Base-by-base conservation (phyloP, 2,888 invertebrate genomes). In the Stenotaenia linearis region DNA sequence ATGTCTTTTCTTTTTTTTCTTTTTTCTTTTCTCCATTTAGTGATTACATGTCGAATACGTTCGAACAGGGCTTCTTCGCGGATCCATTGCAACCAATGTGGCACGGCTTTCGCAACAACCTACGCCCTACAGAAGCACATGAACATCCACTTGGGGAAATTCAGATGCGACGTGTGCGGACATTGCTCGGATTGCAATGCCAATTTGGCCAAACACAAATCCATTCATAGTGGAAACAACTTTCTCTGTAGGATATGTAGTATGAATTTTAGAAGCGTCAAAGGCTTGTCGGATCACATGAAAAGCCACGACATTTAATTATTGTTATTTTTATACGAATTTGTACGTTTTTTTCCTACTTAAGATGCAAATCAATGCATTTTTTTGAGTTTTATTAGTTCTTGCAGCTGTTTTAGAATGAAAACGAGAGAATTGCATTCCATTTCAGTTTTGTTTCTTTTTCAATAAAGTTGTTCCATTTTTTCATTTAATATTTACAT, bases 111-210 rank as follows among this genome's bases (percentile, higher is more conserved):
- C 25, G 15, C 61, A 7, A 61, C 61, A 2, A 28, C 28, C 2
- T 61, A 61, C 18, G 78, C 78, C 3, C 61, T 45, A 6, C 28
- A 45, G 6, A 78, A 78, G 28, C 78, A 78, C 18, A 18, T n/a
- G n/a, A 78, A 78, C 30, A 78, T 78, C 61, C 78, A 78, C 32
- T 18, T 61, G 28, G 56, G 78, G 15, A 45, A 56, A 21, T 78
- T 56, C 30, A 25, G 61, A 30, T 78, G 78, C 23, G 28, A 25
- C 9, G 18, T 28, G 9, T 78, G 78, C 32, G 61, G 78, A 23
- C 45, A 78, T 30, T 78, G 78, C 61, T 78, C 50, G n/a, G 78
- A 78, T n/a, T 50, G 78, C 25, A 78, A 78, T 23, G 50, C 78
- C 9, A 45, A 50, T 56, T 61, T 78, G 35, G 50, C 45, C 6